These are phyloP conservation scores for Montipora capricornis DNA, from an alignment of 64 coral and sea anemone species.

Conservation along the genomic window DNA sequence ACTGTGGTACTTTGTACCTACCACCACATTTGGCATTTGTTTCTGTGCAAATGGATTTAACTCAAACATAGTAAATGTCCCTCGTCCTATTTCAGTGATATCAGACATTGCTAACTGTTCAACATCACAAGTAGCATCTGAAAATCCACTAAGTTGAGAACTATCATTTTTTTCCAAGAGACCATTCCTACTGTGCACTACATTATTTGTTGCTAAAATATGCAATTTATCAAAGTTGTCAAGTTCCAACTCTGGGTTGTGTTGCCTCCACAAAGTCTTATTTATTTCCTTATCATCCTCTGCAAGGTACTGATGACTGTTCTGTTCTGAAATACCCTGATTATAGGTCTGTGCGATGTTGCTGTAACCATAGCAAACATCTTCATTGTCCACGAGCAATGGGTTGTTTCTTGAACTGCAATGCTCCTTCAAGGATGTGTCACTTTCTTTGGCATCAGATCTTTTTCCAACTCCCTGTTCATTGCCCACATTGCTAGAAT, in stretches of 20 bases:
- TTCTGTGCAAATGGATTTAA: conserved; percentile 51
- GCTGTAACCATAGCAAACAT: not conserved
- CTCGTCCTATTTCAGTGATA: not conserved
- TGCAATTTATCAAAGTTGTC: not conserved
- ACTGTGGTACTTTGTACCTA: conserved; percentile 65
- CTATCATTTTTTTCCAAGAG: not conserved
- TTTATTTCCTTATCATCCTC: not conserved
- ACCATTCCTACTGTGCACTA: not conserved
- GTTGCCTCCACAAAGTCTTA: too few species aligned
- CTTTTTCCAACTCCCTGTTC: not conserved
- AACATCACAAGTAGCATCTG: not conserved
- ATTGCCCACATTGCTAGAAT: conserved; percentile 7
- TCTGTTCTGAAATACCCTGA: not conserved
- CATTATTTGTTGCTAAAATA: not conserved
- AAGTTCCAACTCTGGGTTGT: not conserved
- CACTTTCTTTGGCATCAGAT: not conserved
- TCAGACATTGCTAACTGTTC: not conserved
- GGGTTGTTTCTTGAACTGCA: not conserved
- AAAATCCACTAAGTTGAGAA: not conserved
- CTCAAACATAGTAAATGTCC: conserved; percentile 75
- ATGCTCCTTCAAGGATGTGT: not conserved
- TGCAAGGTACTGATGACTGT: not conserved
- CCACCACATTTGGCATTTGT: conserved; percentile 54
- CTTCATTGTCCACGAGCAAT: not conserved
- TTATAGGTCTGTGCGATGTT: not conserved